Evolutionary conservation across 2,888 invertebrate species (phyloP).

Genomic region (Ectobius pallidus): DNA sequence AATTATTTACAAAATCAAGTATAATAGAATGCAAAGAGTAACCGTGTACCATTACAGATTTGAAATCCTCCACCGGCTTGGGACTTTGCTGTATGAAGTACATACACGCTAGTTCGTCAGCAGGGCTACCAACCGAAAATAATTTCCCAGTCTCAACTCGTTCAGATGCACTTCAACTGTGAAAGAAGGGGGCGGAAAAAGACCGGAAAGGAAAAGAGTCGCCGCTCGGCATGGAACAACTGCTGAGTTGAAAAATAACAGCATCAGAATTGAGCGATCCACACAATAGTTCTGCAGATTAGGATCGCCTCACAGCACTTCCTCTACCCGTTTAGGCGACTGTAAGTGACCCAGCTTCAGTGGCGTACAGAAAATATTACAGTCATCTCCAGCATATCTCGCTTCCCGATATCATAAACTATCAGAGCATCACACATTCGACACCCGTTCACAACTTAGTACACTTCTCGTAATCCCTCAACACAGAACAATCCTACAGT

Average conservation of each 20-base stretch:
- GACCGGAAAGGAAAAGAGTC: background rate
- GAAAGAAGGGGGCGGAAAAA: background rate
- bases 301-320: background rate
- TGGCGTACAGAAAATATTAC: too few relatives aligned
- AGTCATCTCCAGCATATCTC: too few relatives aligned
- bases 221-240: background rate
- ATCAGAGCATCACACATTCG: too few relatives aligned
- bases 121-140: background rate
- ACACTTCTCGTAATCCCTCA: too few relatives aligned
- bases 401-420: too few relatives aligned
- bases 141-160: background rate
- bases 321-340: background rate
- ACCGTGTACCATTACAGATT: too few relatives aligned
- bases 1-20: too few relatives aligned
- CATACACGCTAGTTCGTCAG: conserved; percentile 11
- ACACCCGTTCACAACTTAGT: too few relatives aligned
- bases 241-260: conserved; percentile 3
- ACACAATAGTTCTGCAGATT: background rate
- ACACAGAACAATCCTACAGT: too few relatives aligned
- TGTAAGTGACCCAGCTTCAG: background rate
- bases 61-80: too few relatives aligned
- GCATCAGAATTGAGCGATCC: background rate
- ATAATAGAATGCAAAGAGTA: too few relatives aligned
- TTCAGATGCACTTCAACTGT: conserved; percentile 21
- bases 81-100: too few relatives aligned